Evolutionary conservation across 2,888 invertebrate genomes (phyloP), one percentile per base, ranked within the genome.

Genomic region (Pachydiplax longipennis): DNA sequence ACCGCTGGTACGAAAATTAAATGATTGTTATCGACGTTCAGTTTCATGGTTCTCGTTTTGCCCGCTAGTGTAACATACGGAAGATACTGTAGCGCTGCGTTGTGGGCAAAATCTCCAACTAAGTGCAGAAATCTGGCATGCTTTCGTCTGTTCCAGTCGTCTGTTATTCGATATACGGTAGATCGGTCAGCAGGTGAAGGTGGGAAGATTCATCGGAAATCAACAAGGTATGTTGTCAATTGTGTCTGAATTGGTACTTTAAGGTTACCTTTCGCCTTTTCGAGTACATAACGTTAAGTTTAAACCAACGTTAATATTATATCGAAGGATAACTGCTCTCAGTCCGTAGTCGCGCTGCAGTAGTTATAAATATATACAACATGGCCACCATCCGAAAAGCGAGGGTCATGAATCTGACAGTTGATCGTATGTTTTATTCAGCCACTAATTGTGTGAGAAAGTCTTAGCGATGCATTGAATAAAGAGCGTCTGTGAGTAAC

Each of bases 311-410:
- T 35, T n/a, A 65, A 10, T 37, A 31, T 61, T 37, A 18, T 37
- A 10, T 65, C 4, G 87, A 31, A 61, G 35, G 87, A 61, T 35
- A 65, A 61, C 87, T 87, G 87, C 40, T 61, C 65, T 87, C 35
- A 48, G 87, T 61, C 87, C 53, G 35, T 65, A 87, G 87, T 87
- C 87, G 87, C 87, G 87, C 87, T 87, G 87, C 87, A 87, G 87
- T 87, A 87, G 87, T 87, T 87, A 87, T 87, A 87, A 87, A 87
- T 87, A 87, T 87, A 87, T 87, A 87, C 87, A 87, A 87, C 87
- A 87, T 87, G 87, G 87, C 87, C 61, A 87, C 87, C 87, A 87
- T 87, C 87, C 87, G 87, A 87, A 87, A 87, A 87, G 87, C 87
- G 87, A 87, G 87, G 87, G 87, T 65, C 87, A 87, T 87, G 87